These are phyloP conservation scores for Amphibalanus amphitrite DNA, from an alignment of 1,140 invertebrate genomes.

Conservation along the genomic window DNA sequence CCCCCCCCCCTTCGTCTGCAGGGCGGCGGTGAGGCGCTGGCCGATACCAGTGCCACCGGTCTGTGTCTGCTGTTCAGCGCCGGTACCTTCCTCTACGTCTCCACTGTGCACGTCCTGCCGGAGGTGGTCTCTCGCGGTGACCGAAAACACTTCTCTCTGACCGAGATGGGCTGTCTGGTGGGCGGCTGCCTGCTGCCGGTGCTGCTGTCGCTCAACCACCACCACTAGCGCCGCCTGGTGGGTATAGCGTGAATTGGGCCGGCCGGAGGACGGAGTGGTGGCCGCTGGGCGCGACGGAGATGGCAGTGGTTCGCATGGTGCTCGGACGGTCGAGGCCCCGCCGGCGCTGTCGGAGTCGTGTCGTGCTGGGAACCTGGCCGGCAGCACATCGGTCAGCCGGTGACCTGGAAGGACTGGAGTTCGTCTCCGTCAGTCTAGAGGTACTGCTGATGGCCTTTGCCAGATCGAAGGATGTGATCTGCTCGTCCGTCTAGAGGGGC, in stretches of 20 bases:
- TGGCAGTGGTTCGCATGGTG: too few relatives aligned
- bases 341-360: too few relatives aligned
- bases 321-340: too few relatives aligned
- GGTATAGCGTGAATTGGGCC: not conserved
- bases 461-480: too few relatives aligned
- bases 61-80: conserved; percentile 97
- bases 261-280: too few relatives aligned
- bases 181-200: conserved; percentile 69
- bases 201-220: conserved; percentile 74
- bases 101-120: conserved; percentile 93
- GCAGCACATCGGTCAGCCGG: too few relatives aligned
- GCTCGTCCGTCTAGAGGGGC: too few relatives aligned
- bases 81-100: conserved; percentile 96
- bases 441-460: too few relatives aligned
- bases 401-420: too few relatives aligned
- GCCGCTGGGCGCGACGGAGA: too few relatives aligned
- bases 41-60: conserved; percentile 43
- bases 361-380: too few relatives aligned
- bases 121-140: conserved; percentile 48
- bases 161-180: conserved; percentile 66
- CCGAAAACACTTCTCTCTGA: conserved; percentile 42
- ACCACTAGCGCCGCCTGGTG: conserved; percentile 42
- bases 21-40: conserved; percentile 16
- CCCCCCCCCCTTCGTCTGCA: conserved; percentile 9
- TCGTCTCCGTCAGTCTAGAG: too few relatives aligned